These are phyloP conservation scores for Notodonta ziczac DNA, from an alignment of 2,888 invertebrate species.

Conservation along the genomic window DNA sequence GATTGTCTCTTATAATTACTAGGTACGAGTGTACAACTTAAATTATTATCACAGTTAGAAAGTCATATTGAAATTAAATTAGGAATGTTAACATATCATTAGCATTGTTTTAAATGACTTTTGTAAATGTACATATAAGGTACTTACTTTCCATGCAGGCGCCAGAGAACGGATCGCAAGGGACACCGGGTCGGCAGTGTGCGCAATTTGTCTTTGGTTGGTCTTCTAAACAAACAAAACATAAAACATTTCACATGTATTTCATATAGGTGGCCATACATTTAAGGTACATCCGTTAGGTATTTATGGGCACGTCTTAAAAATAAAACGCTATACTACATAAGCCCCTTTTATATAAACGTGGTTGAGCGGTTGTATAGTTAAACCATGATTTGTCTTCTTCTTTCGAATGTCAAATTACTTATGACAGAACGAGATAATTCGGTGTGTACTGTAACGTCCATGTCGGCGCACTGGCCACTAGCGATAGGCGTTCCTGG, in stretches of 20 bases:
- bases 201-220: constrained; percentile 84
- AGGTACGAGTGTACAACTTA: constrained; percentile 20
- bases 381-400: too few species aligned
- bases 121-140: constrained; percentile 19
- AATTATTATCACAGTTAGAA: constrained; percentile 27
- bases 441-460: too few species aligned
- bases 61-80: constrained; percentile 16
- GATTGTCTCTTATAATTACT: constrained; percentile 20
- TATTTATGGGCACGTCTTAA: too few species aligned
- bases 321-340: too few species aligned
- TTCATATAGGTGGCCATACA: too few species aligned
- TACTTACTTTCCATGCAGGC: constrained; percentile 93
- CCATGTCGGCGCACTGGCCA: too few species aligned
- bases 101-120: constrained; percentile 17
- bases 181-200: constrained; percentile 91
- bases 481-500: too few species aligned
- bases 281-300: too few species aligned
- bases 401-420: too few species aligned
- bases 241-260: not conserved
- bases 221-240: constrained; percentile 38
- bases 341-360: too few species aligned
- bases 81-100: constrained; percentile 33
- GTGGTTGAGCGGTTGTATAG: too few species aligned
- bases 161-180: constrained; percentile 91
- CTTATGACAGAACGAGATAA: too few species aligned